Evolutionary conservation across 2,113 vertebrate genomes (phyloP).

Genomic region (Labrus mixtus): DNA sequence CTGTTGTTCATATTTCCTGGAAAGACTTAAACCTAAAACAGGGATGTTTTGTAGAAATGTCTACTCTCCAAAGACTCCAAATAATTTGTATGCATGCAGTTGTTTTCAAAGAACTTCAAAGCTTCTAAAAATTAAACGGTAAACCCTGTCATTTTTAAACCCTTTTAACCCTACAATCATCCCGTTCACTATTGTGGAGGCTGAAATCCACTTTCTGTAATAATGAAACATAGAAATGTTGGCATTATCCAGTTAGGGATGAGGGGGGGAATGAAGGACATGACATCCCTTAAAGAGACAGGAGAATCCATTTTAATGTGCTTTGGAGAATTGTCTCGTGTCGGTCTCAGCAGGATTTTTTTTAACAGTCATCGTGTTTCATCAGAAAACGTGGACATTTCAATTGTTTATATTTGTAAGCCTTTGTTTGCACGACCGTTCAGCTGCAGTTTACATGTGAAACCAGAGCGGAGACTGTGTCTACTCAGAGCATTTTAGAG

Average conservation of each 20-base stretch:
- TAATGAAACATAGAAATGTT: neutral
- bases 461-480: too few species aligned
- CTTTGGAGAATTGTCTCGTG: constrained; percentile 18
- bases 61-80: neutral
- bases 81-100: neutral
- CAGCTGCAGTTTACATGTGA: neutral
- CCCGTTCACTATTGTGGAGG: neutral
- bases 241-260: neutral
- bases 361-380: neutral
- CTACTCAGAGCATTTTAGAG: too few species aligned
- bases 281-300: constrained; percentile 9
- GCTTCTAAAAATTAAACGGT: neutral
- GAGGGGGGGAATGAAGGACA: neutral
- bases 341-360: constrained; percentile 19
- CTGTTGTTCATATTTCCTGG: neutral
- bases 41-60: neutral
- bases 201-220: neutral
- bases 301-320: constrained; percentile 3
- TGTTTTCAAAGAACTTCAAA: neutral
- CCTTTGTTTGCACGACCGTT: neutral
- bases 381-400: neutral
- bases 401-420: neutral
- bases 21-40: neutral
- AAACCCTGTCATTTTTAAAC: neutral
- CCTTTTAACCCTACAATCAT: neutral